Evolutionary conservation across 2,888 invertebrate genomes (phyloP), one percentile per base, ranked within the genome.

Genomic region (Exephanes ischioxanthus): DNA sequence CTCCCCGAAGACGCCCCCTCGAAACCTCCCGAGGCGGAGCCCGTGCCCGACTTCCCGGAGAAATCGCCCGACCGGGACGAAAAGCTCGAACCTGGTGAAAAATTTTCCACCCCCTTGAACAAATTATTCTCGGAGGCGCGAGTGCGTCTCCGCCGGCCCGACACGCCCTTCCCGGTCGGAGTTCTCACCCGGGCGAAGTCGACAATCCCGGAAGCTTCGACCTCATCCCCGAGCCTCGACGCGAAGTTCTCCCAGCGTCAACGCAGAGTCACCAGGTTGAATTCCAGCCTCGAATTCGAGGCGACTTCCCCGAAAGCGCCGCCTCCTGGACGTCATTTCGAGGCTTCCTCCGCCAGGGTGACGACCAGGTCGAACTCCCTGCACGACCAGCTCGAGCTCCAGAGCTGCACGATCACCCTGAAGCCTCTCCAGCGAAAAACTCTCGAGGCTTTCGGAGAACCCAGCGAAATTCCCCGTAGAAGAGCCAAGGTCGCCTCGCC

Each of bases 111-210:
- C 1, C 37, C 37, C 9, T 33, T 55, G 2, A 51, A 73, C 11
- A 83, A 86, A 80, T 75, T 81, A 9, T 45, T 41, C 11, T 48
- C 73, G 26, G 84, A 86, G 41, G 41, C 73, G 0, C 67, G 81
- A 6, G 58, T 79, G 11, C 68, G 76, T 48, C 61, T 86, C 72
- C 89, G 87, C 51, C 88, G 90, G 67, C 92, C 92, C 0, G 93
- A 92, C 26, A 93, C 93, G 1, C 92, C 93, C 0, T 87, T 91
- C 68, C 91, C 92, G 1, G 37, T 37, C 7, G 85, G 82, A 14
- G 83, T 88, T 0, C 16, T 84, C 14, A 85, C 89, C 0, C 85
- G 80, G 37, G 76, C 81, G 16, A 87, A 72, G n/a, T 26, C 80
- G 16, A 55, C 48, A 26, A 19, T 66, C 9, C n/a, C 41, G 3